phyloP scores from a whole-genome alignment of 2,113 vertebrate species.

The Psittacus erithacus region DNA sequence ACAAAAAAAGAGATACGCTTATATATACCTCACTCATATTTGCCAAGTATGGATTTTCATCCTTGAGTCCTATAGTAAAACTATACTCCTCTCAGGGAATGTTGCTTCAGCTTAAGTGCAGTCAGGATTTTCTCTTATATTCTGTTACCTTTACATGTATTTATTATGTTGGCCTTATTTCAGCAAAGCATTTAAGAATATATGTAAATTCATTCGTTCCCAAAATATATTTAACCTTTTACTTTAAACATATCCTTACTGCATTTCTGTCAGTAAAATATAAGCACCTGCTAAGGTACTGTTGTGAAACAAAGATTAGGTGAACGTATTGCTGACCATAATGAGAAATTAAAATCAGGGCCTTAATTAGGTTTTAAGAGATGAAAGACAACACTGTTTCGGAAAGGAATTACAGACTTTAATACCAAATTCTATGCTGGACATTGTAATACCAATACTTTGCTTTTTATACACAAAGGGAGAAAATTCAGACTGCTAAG shows the following conservation, averaged over 20 bases:
- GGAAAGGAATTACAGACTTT: neutral
- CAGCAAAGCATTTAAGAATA: neutral
- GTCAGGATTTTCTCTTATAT: neutral
- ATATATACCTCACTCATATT: neutral
- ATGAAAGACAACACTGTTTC: neutral
- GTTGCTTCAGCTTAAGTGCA: neutral
- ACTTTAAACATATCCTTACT: neutral
- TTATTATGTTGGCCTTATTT: neutral
- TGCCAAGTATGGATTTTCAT: neutral
- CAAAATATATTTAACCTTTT: neutral
- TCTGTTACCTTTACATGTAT: neutral
- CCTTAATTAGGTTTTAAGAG: neutral
- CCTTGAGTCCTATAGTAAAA: neutral
- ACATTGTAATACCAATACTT: neutral
- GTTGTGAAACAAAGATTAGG: neutral
- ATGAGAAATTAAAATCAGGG: neutral
- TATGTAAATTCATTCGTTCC: neutral
- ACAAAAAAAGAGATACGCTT: neutral
- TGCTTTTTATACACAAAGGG: neutral
- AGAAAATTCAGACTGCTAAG: neutral
- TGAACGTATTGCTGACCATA: neutral
- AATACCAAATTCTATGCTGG: neutral
- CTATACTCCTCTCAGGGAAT: neutral
- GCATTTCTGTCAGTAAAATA: neutral
- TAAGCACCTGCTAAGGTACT: neutral